phyloP scores from a whole-genome alignment of 2,888 invertebrate genomes.

The Phyto melanocephala region DNA sequence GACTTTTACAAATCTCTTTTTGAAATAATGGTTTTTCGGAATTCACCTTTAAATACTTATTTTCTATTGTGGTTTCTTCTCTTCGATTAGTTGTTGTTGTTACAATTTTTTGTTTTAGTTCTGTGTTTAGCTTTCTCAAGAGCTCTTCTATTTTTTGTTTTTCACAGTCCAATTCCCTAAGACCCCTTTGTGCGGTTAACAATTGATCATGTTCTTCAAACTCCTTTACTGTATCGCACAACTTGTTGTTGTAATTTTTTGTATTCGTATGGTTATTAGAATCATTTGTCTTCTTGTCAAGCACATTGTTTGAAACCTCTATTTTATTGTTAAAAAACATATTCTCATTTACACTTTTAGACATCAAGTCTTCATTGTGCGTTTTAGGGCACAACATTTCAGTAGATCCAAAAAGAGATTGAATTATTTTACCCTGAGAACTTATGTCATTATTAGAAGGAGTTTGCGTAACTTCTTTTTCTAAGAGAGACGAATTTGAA shows the following conservation, averaged over 20 bases:
- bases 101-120: not conserved
- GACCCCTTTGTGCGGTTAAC: slow-evolving; percentile 93
- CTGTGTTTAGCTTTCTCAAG: slow-evolving; percentile 81
- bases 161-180: slow-evolving; percentile 91
- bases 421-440: slow-evolving; percentile 73
- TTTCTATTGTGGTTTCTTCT: not conserved
- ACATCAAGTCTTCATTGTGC: slow-evolving; percentile 74
- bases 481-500: slow-evolving; percentile 14
- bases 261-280: slow-evolving; percentile 90
- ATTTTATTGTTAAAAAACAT: slow-evolving; percentile 78
- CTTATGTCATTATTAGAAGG: not conserved
- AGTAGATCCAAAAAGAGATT: slow-evolving; percentile 77
- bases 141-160: slow-evolving; percentile 88
- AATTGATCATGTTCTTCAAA: slow-evolving; percentile 92
- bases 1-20: slow-evolving; percentile 80
- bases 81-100: not conserved
- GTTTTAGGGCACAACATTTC: slow-evolving; percentile 75
- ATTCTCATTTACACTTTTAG: slow-evolving; percentile 77
- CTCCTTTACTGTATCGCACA: slow-evolving; percentile 91
- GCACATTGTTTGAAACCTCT: slow-evolving; percentile 69
- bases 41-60: not conserved
- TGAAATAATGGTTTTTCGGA: slow-evolving; percentile 76
- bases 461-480: not conserved
- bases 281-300: not conserved
- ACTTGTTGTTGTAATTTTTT: slow-evolving; percentile 85